Percentiles rank a stretch among this genome's conserved stretches.
Conservation (phyloP, 2,888 invertebrate species). For the Shargacucullia verbasci region DNA sequence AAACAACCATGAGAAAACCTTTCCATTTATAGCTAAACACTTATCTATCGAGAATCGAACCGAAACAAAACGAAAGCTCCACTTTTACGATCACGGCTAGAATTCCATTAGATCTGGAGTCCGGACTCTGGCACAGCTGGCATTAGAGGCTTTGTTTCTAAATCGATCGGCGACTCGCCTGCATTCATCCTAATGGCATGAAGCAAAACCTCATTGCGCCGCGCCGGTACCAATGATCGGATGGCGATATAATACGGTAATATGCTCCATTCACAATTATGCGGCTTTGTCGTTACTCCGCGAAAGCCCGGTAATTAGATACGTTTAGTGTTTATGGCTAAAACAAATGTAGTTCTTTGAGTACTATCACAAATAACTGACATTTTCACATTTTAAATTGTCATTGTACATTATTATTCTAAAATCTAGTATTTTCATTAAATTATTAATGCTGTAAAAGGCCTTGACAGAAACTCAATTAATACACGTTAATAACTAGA, state of each 20-base stretch:
- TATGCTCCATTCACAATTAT: constrained; percentile 26
- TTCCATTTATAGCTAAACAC: too few relatives aligned
- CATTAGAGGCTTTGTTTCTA: constrained; percentile 60
- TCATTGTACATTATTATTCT: too few relatives aligned
- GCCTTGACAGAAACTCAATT: too few relatives aligned
- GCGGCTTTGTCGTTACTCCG: constrained; percentile 25
- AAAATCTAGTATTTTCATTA: too few relatives aligned
- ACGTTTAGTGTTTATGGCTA: too few relatives aligned
- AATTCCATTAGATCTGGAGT: constrained; percentile 51
- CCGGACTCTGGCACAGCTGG: constrained; percentile 46
- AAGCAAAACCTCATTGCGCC: constrained; percentile 43
- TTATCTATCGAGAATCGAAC: too few relatives aligned
- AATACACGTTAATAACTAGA: too few relatives aligned
- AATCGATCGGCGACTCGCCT: constrained; percentile 51
- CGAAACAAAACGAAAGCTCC: constrained; percentile 33
- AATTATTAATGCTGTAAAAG: too few relatives aligned
- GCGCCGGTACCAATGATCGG: constrained; percentile 44
- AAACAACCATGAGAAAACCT: too few relatives aligned
- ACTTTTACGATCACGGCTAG: constrained; percentile 38
- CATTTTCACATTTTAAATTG: too few relatives aligned
- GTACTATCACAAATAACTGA: too few relatives aligned
- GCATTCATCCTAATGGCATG: constrained; percentile 56
- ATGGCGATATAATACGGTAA: constrained; percentile 35
- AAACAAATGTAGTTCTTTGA: too few relatives aligned
- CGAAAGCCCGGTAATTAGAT: constrained; percentile 11